Conservation (phyloP, 2,888 invertebrate genomes). For the Aplocera efformata region DNA sequence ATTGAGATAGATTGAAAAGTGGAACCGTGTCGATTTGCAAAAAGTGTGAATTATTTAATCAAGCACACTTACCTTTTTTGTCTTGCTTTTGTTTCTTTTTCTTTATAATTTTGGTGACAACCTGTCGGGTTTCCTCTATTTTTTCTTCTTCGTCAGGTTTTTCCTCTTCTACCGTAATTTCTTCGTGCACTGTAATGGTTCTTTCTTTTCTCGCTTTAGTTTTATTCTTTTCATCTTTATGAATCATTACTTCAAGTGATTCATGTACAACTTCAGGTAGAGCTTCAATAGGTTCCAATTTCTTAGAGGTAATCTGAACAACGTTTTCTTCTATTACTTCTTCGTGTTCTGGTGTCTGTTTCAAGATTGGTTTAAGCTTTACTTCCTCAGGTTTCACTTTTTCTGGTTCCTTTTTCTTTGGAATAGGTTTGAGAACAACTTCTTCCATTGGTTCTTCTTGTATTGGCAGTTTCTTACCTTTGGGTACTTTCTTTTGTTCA, state of each 20-base stretch:
- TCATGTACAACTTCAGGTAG: constrained; percentile 58
- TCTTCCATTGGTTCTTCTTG: constrained; percentile 52
- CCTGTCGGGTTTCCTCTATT: constrained; percentile 25
- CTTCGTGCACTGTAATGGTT: constrained; percentile 36
- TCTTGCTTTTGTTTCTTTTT: constrained; percentile 32
- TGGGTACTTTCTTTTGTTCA: constrained; percentile 41
- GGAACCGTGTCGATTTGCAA: not conserved
- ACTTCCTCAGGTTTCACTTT: constrained; percentile 70
- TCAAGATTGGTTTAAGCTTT: constrained; percentile 54
- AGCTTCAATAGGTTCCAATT: constrained; percentile 41
- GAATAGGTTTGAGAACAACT: constrained; percentile 68
- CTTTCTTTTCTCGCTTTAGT: constrained; percentile 25
- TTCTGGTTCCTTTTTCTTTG: constrained; percentile 53
- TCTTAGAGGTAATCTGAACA: constrained; percentile 40
- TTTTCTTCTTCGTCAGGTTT: constrained; percentile 13
- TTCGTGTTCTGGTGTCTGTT: constrained; percentile 46
- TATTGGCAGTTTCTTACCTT: constrained; percentile 45
- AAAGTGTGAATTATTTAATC: not conserved
- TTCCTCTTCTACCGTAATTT: constrained; percentile 31
- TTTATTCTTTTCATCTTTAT: not conserved
- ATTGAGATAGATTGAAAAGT: constrained; percentile 15
- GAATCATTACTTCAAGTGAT: not conserved
- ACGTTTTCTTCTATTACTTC: constrained; percentile 59
- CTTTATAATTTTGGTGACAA: constrained; percentile 38
- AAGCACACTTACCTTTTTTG: constrained; percentile 41